phyloP scores from a whole-genome alignment of 53 echinoderm and acorn worm species.

The Apostichopus leukothele region DNA sequence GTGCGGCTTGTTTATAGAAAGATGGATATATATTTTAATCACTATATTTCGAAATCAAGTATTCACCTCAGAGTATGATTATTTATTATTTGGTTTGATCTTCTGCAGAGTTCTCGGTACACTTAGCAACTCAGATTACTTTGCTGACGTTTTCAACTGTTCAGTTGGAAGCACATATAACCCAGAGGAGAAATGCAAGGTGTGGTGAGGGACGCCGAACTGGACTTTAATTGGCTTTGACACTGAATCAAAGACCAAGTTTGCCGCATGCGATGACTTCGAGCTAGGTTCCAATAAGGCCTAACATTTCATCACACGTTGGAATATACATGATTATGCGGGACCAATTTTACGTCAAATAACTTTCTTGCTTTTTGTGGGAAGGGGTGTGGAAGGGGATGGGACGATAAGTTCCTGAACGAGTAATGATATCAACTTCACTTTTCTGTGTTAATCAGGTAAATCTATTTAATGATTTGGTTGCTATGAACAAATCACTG shows the following conservation, averaged over 20 bases:
- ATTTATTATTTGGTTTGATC: no score
- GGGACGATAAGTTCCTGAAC: no score
- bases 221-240: neutral
- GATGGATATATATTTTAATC: neutral
- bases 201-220: conserved; percentile 48
- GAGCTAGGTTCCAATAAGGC: neutral
- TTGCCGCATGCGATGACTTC: conserved; percentile 7
- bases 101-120: conserved; percentile 57
- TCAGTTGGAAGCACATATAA: conserved; percentile 60
- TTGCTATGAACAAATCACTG: no score
- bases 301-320: no score
- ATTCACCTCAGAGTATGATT: neutral
- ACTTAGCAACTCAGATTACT: conserved; percentile 56
- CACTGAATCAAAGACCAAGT: neutral
- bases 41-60: neutral
- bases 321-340: no score
- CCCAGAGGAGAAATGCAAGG: conserved; percentile 55
- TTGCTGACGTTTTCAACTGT: conserved; percentile 61
- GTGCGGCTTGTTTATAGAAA: neutral
- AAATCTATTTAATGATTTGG: no score
- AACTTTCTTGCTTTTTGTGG: no score
- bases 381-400: no score
- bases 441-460: no score
- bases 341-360: no score
- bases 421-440: no score